Evolutionary conservation across 2,888 invertebrate species (phyloP).

Genomic region (Eubasilissa splendida): DNA sequence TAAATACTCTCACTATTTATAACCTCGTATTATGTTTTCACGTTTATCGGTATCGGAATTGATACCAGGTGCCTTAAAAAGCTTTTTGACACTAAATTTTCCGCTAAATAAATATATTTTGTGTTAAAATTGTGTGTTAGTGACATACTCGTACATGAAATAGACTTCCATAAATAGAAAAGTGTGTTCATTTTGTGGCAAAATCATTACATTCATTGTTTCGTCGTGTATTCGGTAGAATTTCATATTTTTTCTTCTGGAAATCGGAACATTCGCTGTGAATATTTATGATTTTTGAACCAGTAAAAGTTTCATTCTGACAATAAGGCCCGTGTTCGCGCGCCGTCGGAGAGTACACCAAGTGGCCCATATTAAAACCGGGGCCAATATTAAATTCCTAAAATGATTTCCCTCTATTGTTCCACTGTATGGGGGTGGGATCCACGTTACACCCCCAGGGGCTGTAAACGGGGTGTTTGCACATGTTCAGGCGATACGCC

Average conservation of each 20-base stretch:
- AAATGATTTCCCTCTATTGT: slow-evolving; percentile 56
- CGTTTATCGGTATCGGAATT: too few relatives aligned
- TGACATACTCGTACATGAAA: too few relatives aligned
- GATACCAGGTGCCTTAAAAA: too few relatives aligned
- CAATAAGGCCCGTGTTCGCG: slow-evolving; percentile 42
- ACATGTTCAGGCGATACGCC: slow-evolving; percentile 32
- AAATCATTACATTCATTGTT: slow-evolving; percentile 1
- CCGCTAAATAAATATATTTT: too few relatives aligned
- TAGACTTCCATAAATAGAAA: too few relatives aligned
- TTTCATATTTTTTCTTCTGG: neutral
- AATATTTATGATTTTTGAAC: slow-evolving; percentile 38
- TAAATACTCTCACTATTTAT: too few relatives aligned
- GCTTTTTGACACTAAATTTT: too few relatives aligned
- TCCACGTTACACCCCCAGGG: slow-evolving; percentile 38
- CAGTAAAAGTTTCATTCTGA: slow-evolving; percentile 42
- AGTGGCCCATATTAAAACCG: slow-evolving; percentile 55
- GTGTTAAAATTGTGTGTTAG: too few relatives aligned
- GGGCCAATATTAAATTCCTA: slow-evolving; percentile 58
- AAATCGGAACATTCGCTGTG: slow-evolving; percentile 20
- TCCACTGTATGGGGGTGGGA: slow-evolving; percentile 17
- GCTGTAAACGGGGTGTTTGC: slow-evolving; percentile 40
- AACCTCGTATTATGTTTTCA: too few relatives aligned
- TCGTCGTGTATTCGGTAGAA: neutral
- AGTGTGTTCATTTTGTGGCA: too few relatives aligned
- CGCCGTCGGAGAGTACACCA: slow-evolving; percentile 47